Percentiles rank a stretch among this genome's conserved stretches.
Evolutionary conservation across 1,140 invertebrate species (phyloP).

Genomic region (Ridgeia piscesae): DNA sequence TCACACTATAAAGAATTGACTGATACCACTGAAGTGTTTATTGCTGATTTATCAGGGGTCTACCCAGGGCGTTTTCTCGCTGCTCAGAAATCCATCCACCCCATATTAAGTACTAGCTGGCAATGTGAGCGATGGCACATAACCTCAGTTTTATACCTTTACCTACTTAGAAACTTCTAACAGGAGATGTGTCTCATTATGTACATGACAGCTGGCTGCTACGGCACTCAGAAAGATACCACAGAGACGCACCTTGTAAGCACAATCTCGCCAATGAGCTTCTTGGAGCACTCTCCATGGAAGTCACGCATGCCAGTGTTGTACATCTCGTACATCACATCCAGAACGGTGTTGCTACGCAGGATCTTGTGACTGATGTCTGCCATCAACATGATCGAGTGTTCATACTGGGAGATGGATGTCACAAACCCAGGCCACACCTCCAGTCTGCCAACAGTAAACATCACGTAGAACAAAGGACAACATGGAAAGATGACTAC

Average conservation of each 20-base stretch:
- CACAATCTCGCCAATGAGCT: constrained; percentile 72
- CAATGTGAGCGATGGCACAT: too few species aligned
- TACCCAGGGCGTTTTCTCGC: too few species aligned
- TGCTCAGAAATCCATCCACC: too few species aligned
- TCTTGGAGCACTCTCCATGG: constrained; percentile 62
- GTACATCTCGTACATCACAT: constrained; percentile 67
- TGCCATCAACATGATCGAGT: constrained; percentile 78
- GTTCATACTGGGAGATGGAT: constrained; percentile 78
- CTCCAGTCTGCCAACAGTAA: constrained; percentile 64
- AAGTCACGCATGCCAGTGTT: constrained; percentile 51
- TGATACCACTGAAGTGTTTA: neutral
- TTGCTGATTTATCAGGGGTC: too few species aligned
- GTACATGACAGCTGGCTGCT: neutral
- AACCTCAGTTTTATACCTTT: too few species aligned
- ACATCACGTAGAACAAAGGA: constrained; percentile 76
- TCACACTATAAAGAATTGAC: neutral
- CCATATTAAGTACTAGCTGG: too few species aligned
- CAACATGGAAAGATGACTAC: constrained; percentile 82
- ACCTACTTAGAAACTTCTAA: too few species aligned
- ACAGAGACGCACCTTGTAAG: constrained; percentile 66
- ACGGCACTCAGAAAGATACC: neutral
- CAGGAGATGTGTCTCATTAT: too few species aligned
- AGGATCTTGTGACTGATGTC: constrained; percentile 84
- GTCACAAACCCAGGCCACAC: constrained; percentile 85
- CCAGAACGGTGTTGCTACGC: constrained; percentile 73